Percentiles rank a stretch among this genome's conserved stretches.
Evolutionary conservation across 2,888 invertebrate species (phyloP).

Genomic region (Physocephala rufipes): DNA sequence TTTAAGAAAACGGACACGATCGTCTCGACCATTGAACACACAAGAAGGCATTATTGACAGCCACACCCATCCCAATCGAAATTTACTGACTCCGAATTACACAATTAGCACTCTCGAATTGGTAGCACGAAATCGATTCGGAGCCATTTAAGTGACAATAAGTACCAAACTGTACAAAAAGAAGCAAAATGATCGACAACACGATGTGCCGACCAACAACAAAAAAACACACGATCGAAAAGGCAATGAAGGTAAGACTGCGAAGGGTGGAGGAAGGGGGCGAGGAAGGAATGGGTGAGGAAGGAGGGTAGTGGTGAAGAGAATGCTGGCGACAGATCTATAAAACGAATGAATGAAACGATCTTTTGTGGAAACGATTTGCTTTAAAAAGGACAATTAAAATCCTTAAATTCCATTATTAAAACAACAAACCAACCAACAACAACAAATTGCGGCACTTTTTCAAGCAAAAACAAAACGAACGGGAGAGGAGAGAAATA

Average conservation of each 20-base stretch:
- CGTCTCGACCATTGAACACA: background rate
- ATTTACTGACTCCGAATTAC: slow-evolving; percentile 41
- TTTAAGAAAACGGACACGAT: no score
- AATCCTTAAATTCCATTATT: slow-evolving; percentile 31
- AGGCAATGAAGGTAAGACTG: no score
- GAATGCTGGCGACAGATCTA: no score
- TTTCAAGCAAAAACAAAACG: slow-evolving; percentile 11
- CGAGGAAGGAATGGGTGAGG: no score
- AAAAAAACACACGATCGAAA: background rate
- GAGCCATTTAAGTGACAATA: slow-evolving; percentile 57
- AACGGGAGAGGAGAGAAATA: no score
- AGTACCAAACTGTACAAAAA: background rate
- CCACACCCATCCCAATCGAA: slow-evolving; percentile 19
- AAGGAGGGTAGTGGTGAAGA: no score
- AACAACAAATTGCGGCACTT: slow-evolving; percentile 26
- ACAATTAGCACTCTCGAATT: slow-evolving; percentile 50
- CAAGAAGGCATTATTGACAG: slow-evolving; percentile 14
- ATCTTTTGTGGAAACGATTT: background rate
- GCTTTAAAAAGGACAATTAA: slow-evolving; percentile 25
- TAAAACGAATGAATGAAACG: no score
- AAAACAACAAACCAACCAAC: background rate
- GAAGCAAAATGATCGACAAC: slow-evolving; percentile 2
- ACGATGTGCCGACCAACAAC: background rate
- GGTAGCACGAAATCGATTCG: slow-evolving; percentile 49
- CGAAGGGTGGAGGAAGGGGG: no score